Conservation (phyloP, 2,888 invertebrate genomes). For the Heliconius sara region DNA sequence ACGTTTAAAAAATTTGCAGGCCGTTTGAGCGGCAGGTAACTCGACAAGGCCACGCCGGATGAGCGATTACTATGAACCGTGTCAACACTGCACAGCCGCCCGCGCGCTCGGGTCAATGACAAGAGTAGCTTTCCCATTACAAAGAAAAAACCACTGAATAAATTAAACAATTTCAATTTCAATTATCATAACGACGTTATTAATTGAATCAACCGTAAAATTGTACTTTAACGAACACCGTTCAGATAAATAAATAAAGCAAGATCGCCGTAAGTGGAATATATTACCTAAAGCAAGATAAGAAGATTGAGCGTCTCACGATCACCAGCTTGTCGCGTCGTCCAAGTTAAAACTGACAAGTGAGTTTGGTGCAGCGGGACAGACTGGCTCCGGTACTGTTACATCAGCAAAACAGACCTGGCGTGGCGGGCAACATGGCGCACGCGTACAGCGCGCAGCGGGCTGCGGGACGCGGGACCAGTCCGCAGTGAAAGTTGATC, state of each 20-base stretch:
- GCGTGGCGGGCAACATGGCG: conserved; percentile 44
- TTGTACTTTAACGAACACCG: neutral
- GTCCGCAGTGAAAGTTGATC: conserved; percentile 71
- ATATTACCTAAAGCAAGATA: conserved; percentile 44
- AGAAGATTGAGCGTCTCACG: conserved; percentile 44
- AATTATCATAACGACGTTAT: neutral
- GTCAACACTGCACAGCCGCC: conserved; percentile 68
- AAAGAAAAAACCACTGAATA: conserved; percentile 24
- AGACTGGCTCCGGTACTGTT: conserved; percentile 40
- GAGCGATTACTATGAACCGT: conserved; percentile 75
- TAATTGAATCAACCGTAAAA: neutral
- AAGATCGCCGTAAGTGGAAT: neutral
- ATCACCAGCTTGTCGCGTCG: conserved; percentile 41
- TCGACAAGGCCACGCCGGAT: conserved; percentile 71
- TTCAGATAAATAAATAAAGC: neutral
- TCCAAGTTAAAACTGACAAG: conserved; percentile 19
- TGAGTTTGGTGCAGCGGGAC: conserved; percentile 31
- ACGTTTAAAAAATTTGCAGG: conserved; percentile 17
- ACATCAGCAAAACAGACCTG: conserved; percentile 41
- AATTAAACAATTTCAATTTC: neutral
- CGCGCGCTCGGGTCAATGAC: conserved; percentile 63
- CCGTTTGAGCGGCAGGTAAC: conserved; percentile 49
- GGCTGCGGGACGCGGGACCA: conserved; percentile 50
- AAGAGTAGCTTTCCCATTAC: conserved; percentile 44
- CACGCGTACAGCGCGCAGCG: conserved; percentile 47